Base-by-base conservation (phyloP, 2,113 vertebrate genomes). In the Gnathonemus echidnorhynchus region DNA sequence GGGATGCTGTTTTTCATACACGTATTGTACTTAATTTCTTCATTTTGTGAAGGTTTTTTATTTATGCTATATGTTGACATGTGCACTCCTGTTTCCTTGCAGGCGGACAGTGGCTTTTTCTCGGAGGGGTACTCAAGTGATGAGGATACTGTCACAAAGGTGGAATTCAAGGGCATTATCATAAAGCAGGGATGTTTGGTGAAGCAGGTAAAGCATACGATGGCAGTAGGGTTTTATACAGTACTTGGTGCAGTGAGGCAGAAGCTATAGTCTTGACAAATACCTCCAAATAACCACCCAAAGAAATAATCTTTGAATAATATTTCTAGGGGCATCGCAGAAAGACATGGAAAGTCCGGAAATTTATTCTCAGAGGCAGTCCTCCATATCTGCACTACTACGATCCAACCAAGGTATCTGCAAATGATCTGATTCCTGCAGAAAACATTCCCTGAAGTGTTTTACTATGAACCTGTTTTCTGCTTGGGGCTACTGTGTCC, bases 331-430 rank as follows among this genome's bases (percentile, higher is more conserved):
- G 98, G 9, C 98, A 99, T 58, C 94, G 96, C 90, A 97, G 97
- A 90, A 99, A 98, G 95, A 99, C 98, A 94, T 99, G 98, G 98
- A 99, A 99, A 94, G 98, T 99, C 87, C 96, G 98, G 7, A 99
- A 99, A 91, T 99, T 99, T 88, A 93, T 98, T 80, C 95, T 99
- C 83, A 96, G 98, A 93, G 98, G 98, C 1, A 97, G 99, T 89
- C 98, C 98, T 45, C 98, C 98, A 0, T 99, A 96, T 87, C 93
- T 99, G 88, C 98, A 99, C 91, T 99, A 99, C 92, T 99, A 98
- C 9, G 98, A 99, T 89, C 98, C 98, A 42, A 95, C 98, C 53
- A 98, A 97, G 96, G 98, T 96, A 91, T 84, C 42, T 19, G 35
- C 24, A 48, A 24, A 13, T 19, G 42, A 24, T 4, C 62, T 27